Percentiles rank a stretch among this genome's conserved stretches.
phyloP scores from a whole-genome alignment of 2,888 invertebrate species.

The Xanthorhoe spadicearia region DNA sequence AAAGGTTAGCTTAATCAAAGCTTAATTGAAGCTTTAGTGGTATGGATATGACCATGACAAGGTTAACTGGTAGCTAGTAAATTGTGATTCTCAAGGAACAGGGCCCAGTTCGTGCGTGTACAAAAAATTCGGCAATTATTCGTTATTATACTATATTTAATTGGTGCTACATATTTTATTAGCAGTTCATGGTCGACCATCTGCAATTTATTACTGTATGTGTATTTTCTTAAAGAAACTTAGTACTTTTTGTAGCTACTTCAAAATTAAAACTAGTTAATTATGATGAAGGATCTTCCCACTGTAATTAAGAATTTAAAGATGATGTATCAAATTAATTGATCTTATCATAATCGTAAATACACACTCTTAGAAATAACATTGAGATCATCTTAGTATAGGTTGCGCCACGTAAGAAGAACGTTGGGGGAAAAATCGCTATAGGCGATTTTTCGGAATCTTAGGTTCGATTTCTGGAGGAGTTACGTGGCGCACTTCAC shows the following conservation, averaged over 20 bases:
- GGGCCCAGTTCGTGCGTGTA: conserved; percentile 64
- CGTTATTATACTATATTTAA: conserved; percentile 47
- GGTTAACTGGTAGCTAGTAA: background rate
- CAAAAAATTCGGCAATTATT: conserved; percentile 60
- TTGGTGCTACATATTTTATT: conserved; percentile 49
- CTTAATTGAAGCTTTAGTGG: too few species aligned
- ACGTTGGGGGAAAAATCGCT: too few species aligned
- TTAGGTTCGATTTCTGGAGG: too few species aligned
- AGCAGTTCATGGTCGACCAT: conserved; percentile 48
- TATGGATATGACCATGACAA: background rate
- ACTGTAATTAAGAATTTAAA: conserved; percentile 3
- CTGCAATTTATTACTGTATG: conserved; percentile 22
- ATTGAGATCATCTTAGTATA: too few species aligned
- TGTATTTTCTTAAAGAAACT: conserved; percentile 18
- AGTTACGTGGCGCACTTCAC: too few species aligned
- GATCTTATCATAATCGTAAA: background rate
- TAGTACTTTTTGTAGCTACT: conserved; percentile 1
- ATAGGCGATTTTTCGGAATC: too few species aligned
- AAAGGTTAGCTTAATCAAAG: background rate
- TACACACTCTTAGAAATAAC: background rate
- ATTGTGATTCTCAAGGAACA: conserved; percentile 46
- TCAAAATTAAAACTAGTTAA: conserved; percentile 6
- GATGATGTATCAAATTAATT: conserved; percentile 2
- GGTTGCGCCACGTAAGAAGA: too few species aligned
- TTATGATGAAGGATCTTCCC: conserved; percentile 14